These are phyloP conservation scores for Operophtera brumata DNA, from an alignment of 2,888 invertebrate species.

Conservation along the genomic window DNA sequence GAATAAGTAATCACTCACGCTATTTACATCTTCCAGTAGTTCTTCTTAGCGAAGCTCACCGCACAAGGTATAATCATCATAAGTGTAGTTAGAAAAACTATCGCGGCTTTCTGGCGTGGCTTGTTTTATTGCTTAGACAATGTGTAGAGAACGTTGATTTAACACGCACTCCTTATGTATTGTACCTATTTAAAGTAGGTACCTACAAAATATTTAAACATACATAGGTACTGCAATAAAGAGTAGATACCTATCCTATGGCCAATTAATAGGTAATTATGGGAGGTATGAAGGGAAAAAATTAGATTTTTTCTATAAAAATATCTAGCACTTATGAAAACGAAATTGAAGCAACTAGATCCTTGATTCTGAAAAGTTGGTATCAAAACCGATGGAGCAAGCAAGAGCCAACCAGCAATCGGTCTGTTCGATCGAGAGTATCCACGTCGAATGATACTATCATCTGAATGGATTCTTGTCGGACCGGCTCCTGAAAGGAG, in stretches of 20 bases:
- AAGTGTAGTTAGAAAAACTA: constrained; percentile 10
- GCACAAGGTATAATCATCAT: background rate
- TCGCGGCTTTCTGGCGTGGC: constrained; percentile 18
- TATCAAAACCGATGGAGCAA: background rate
- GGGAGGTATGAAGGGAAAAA: too few relatives aligned
- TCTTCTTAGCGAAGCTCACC: too few relatives aligned
- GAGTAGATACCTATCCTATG: too few relatives aligned
- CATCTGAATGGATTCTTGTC: constrained; percentile 8
- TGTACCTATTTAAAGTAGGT: too few relatives aligned
- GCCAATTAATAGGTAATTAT: too few relatives aligned
- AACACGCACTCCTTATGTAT: constrained; percentile 41
- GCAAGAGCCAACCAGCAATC: background rate
- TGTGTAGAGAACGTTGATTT: constrained; percentile 42
- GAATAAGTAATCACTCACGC: too few relatives aligned
- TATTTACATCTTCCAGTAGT: too few relatives aligned
- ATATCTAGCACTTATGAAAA: too few relatives aligned
- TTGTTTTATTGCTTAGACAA: constrained; percentile 38
- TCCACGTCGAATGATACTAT: constrained; percentile 4
- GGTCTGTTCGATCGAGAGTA: background rate
- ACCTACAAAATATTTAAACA: too few relatives aligned
- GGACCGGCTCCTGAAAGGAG: background rate
- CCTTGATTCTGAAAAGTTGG: background rate
- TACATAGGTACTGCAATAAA: too few relatives aligned
- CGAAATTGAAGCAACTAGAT: background rate
- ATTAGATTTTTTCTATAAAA: too few relatives aligned